Evolutionary conservation across 2,797 vertebrate genomes (phyloP).

Genomic region (Acipenser oxyrinchus): DNA sequence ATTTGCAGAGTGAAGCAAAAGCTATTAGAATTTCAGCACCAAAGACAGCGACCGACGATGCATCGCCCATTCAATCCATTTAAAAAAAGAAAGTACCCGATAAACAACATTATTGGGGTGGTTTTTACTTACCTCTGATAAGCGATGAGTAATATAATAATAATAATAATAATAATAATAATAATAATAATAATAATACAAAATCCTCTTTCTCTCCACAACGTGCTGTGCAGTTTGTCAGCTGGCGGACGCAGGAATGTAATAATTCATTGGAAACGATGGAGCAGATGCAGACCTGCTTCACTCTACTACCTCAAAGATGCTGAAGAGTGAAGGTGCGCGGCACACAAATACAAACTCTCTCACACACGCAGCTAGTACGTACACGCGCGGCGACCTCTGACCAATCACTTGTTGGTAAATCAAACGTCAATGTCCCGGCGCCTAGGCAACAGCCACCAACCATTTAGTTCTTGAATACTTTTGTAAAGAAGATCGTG

Average conservation of each 20-base stretch:
- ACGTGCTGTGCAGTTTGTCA: constrained; percentile 39
- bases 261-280: constrained; percentile 47
- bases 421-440: constrained; percentile 14
- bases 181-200: too few species aligned
- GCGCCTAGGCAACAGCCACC: too few species aligned
- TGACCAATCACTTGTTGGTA: constrained; percentile 48
- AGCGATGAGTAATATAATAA: constrained; percentile 33
- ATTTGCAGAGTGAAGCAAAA: constrained; percentile 18
- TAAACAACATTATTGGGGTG: not conserved
- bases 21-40: constrained; percentile 30
- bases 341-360: constrained; percentile 11
- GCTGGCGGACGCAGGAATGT: constrained; percentile 56
- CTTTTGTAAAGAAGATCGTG: too few species aligned
- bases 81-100: constrained; percentile 13
- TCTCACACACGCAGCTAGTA: constrained; percentile 13
- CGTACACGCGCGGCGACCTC: constrained; percentile 53
- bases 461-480: too few species aligned
- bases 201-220: constrained; percentile 45
- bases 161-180: constrained; percentile 11
- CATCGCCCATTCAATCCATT: constrained; percentile 20
- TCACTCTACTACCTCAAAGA: constrained; percentile 30
- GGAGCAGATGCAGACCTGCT: constrained; percentile 43
- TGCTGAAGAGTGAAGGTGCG: constrained; percentile 48
- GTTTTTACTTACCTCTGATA: constrained; percentile 23
- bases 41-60: constrained; percentile 28